Evolutionary conservation across 2,797 vertebrate genomes (phyloP), one percentile per base, ranked within the genome.

Genomic region (Carcharodon carcharias): DNA sequence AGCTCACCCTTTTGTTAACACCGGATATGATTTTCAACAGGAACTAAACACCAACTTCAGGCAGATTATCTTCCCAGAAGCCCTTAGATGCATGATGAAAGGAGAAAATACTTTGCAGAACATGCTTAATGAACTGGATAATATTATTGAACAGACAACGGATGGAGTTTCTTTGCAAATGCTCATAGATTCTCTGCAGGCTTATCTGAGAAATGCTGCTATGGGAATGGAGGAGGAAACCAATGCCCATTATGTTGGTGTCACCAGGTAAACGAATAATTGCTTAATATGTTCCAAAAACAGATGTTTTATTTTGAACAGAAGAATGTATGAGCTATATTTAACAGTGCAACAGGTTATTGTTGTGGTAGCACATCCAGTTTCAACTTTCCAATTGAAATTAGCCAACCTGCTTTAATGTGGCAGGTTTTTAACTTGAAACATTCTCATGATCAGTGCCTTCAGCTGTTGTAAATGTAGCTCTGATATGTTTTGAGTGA

Each of bases 21-120:
- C 4, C 58, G 45, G 91, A 14, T 63, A 0, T 96, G 82, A 3
- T 82, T 96, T 54, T 94, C 67, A 54, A 80, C 96, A 99, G 99
- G 99, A 99, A 96, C 97, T 99, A 97, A 99, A 99, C 98, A 98
- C 99, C 96, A 99, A 99, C 97, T 99, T 99, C 97, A 98, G 98
- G 96, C 99, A 99, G 98, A 99, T 99, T 96, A 99, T 99, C 97
- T 99, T 99, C 96, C 99, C 99, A 12, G 99, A 99, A 97, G 99
- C 99, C 0, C 98, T 99, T 85, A 98, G 99, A 96, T 99, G 99
- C 96, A 98, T 99, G 97, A 98, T 99, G 96, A 99, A 99, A 97
- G 99, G 98, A 45, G 99, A 99, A 96, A 98, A 98, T 96, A 99
- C 99, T 0, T 98, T 99, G 97, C 99, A 99, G 97, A 98, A 97